phyloP scores from a whole-genome alignment of 1,140 invertebrate species.

The Artemia franciscana region DNA sequence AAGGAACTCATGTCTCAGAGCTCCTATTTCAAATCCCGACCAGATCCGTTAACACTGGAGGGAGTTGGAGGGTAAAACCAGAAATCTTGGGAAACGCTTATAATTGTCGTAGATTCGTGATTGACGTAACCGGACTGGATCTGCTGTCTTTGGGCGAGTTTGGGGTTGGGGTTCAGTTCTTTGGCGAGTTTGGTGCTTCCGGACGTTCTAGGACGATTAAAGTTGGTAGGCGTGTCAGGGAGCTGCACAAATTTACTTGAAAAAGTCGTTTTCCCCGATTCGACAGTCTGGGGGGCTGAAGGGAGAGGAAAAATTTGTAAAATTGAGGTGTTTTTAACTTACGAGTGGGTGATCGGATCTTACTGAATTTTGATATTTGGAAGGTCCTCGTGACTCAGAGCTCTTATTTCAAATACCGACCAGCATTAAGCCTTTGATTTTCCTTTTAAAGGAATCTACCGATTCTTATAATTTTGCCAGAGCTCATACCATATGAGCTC shows the following conservation, averaged over 20 bases:
- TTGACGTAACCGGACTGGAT: background rate
- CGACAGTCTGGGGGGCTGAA: background rate
- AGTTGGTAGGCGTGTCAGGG: background rate
- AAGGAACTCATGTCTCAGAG: background rate
- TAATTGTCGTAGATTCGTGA: background rate
- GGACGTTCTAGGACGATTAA: background rate
- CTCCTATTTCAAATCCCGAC: background rate
- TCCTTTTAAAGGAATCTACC: too few species aligned
- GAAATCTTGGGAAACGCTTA: too few species aligned
- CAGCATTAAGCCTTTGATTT: too few species aligned
- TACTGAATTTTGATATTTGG: too few species aligned
- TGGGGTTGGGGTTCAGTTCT: background rate
- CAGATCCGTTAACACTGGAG: too few species aligned
- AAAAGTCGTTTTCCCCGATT: background rate
- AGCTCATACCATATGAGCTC: too few species aligned
- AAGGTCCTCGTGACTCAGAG: too few species aligned
- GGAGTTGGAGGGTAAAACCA: too few species aligned
- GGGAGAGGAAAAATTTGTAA: background rate
- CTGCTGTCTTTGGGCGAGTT: background rate
- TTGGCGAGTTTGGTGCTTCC: background rate
- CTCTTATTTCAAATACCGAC: too few species aligned
- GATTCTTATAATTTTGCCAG: too few species aligned
- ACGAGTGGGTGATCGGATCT: too few species aligned
- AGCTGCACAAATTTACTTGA: background rate
- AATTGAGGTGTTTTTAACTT: background rate